A percentile compares a stretch with the other conserved stretches of the same genome.
phyloP scores from a whole-genome alignment of 2,888 invertebrate genomes.

The Acronicta leporina region DNA sequence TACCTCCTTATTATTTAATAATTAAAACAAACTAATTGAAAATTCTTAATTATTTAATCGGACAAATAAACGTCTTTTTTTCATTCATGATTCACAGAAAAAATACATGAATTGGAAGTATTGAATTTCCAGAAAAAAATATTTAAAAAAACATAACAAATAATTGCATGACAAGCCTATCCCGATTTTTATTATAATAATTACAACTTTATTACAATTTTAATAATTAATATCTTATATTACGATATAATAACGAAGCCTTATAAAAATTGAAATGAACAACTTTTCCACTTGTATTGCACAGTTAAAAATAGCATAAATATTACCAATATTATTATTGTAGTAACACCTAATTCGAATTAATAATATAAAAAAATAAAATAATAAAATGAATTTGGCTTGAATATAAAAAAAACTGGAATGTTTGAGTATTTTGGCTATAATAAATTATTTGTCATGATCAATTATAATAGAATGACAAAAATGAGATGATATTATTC shows the following conservation, averaged over 20 bases:
- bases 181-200: constrained; percentile 74
- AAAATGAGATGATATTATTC: constrained; percentile 31
- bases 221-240: constrained; percentile 69
- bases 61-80: constrained; percentile 81
- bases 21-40: constrained; percentile 75
- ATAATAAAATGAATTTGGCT: constrained; percentile 69
- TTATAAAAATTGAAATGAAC: constrained; percentile 78
- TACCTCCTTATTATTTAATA: neutral
- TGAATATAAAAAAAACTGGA: constrained; percentile 61
- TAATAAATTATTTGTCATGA: constrained; percentile 63
- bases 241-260: constrained; percentile 65
- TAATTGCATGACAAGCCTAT: constrained; percentile 83
- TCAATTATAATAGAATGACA: constrained; percentile 31
- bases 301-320: constrained; percentile 83
- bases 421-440: constrained; percentile 68
- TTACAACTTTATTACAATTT: constrained; percentile 86
- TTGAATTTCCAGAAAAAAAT: constrained; percentile 63
- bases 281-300: constrained; percentile 84
- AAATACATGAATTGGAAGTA: constrained; percentile 67
- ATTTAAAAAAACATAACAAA: constrained; percentile 79
- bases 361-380: constrained; percentile 72
- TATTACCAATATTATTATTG: constrained; percentile 72
- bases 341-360: constrained; percentile 71
- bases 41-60: constrained; percentile 87
- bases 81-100: constrained; percentile 74